These are phyloP conservation scores for Oryzias dopingdopingensis DNA, from an alignment of 2,797 vertebrate species.

Conservation along the genomic window DNA sequence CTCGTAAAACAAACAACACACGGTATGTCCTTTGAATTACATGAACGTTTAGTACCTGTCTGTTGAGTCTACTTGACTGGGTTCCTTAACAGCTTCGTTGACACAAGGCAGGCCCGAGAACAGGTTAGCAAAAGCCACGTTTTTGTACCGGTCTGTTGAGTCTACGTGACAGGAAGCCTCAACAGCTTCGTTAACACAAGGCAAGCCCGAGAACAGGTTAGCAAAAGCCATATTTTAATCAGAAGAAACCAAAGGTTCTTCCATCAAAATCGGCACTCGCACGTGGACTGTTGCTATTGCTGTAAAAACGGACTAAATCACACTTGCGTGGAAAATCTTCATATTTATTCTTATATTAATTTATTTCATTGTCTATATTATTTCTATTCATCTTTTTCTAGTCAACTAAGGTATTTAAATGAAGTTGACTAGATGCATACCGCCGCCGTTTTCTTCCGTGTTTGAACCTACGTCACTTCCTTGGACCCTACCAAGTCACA, in stretches of 20 bases:
- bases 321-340: too few relatives aligned
- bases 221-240: conserved; percentile 45
- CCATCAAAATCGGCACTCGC: too few relatives aligned
- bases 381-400: too few relatives aligned
- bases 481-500: background rate
- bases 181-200: background rate
- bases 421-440: background rate
- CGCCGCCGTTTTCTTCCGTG: conserved; percentile 20
- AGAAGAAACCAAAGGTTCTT: background rate
- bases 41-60: conserved; percentile 15
- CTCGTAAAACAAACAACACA: background rate
- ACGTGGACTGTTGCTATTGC: too few relatives aligned
- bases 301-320: too few relatives aligned
- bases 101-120: conserved; percentile 42
- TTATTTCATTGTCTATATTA: too few relatives aligned
- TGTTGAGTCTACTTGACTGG: background rate
- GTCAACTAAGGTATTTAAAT: too few relatives aligned
- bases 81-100: background rate
- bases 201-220: conserved; percentile 48
- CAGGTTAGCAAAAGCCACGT: conserved; percentile 53
- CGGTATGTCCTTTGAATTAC: background rate
- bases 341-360: too few relatives aligned
- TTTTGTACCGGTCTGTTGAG: conserved; percentile 17
- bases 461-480: conserved; percentile 17
- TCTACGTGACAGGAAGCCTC: conserved; percentile 1